Conservation (phyloP, 2,888 invertebrate species). For the Biston stratarius region DNA sequence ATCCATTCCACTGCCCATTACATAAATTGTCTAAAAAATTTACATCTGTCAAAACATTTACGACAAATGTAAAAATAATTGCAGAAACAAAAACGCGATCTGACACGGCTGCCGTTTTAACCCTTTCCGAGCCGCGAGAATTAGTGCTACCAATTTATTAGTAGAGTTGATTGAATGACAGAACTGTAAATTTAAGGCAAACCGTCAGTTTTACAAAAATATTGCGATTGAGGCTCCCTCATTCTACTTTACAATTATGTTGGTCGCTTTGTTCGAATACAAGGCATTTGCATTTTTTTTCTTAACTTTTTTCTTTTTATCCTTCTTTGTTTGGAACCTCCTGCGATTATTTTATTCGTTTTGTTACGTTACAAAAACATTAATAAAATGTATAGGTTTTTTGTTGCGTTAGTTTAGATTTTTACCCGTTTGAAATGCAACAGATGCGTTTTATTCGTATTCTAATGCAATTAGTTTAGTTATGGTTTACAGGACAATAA, state of each 20-base stretch:
- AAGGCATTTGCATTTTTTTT: conserved; percentile 73
- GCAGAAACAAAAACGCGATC: conserved; percentile 51
- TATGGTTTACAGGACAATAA: not conserved
- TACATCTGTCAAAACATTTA: conserved; percentile 45
- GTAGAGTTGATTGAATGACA: not conserved
- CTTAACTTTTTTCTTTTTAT: conserved; percentile 64
- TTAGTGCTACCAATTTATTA: conserved; percentile 18
- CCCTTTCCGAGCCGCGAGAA: conserved; percentile 53
- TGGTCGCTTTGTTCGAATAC: conserved; percentile 37
- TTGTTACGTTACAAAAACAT: conserved; percentile 19
- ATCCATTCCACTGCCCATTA: conserved; percentile 31
- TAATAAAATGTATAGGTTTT: conserved; percentile 71
- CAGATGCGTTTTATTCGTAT: conserved; percentile 57
- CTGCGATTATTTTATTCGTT: conserved; percentile 62
- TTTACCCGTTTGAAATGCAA: conserved; percentile 55
- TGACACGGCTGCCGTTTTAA: conserved; percentile 54
- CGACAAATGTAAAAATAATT: conserved; percentile 52
- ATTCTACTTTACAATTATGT: not conserved
- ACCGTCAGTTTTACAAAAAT: not conserved
- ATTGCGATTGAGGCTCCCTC: not conserved
- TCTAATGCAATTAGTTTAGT: conserved; percentile 15
- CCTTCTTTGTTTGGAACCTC: conserved; percentile 63
- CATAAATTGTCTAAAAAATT: conserved; percentile 30
- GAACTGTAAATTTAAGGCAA: not conserved
- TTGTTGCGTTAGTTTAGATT: conserved; percentile 57